phyloP scores from a whole-genome alignment of 2,888 invertebrate genomes.

The Incurvaria masculella region DNA sequence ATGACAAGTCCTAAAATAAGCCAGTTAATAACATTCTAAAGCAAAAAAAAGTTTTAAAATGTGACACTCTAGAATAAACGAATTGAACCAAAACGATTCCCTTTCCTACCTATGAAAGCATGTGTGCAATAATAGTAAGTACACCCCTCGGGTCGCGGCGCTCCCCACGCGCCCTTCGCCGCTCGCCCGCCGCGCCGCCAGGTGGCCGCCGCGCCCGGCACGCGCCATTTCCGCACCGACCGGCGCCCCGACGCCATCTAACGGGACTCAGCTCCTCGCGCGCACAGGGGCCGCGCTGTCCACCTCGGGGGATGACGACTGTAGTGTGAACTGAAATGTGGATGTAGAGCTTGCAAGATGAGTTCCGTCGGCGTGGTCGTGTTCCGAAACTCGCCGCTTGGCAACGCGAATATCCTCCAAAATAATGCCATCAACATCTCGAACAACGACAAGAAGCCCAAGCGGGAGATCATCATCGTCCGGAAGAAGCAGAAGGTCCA shows the following conservation, averaged over 20 bases:
- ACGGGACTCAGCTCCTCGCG: slow-evolving; percentile 23
- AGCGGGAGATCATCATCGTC: slow-evolving; percentile 54
- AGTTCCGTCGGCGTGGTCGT: slow-evolving; percentile 58
- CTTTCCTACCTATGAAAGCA: slow-evolving; percentile 47
- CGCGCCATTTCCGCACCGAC: slow-evolving; percentile 51
- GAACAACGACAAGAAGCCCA: slow-evolving; percentile 38
- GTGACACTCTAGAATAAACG: too few species aligned
- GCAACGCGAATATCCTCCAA: slow-evolving; percentile 63
- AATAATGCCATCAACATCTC: slow-evolving; percentile 58
- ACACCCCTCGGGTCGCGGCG: slow-evolving; percentile 49
- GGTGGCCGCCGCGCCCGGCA: slow-evolving; percentile 29
- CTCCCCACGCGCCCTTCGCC: slow-evolving; percentile 25
- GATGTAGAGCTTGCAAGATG: slow-evolving; percentile 40
- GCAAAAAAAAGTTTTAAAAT: too few species aligned
- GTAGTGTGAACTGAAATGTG: slow-evolving; percentile 46
- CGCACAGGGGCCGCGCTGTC: too few species aligned
- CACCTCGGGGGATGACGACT: too few species aligned
- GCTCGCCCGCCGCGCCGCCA: not conserved
- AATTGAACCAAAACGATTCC: slow-evolving; percentile 27
- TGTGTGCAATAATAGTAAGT: slow-evolving; percentile 53
- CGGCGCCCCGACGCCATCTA: slow-evolving; percentile 50
- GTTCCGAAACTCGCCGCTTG: slow-evolving; percentile 56
- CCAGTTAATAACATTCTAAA: too few species aligned
- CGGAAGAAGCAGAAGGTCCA: slow-evolving; percentile 48
- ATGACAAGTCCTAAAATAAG: too few species aligned